Evolutionary conservation across 2,888 invertebrate genomes (phyloP), one percentile per base, ranked within the genome.

Genomic region (Achlya flavicornis): DNA sequence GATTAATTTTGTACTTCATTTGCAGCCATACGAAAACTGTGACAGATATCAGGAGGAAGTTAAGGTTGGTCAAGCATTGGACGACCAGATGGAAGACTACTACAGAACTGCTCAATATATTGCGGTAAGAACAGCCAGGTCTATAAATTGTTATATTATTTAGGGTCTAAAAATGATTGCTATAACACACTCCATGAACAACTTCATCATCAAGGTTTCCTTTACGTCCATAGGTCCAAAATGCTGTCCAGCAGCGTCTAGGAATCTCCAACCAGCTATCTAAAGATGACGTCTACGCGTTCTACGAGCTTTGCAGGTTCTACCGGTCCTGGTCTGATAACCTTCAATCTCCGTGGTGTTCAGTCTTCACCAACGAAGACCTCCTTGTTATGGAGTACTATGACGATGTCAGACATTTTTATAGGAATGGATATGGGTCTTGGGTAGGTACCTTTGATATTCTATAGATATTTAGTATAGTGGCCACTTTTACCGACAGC

Each of bases 291-390:
- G 88, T 97, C 10, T 91, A 94, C 68, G 85, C 95, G 6, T 95
- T 97, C 84, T 97, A 96, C 78, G 97, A 97, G 74, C 94, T 96
- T 84, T 98, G 97, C 76, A 95, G 97, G 5, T 97, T 95, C 81
- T 96, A 97, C 71, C 96, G 97, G 73, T 96, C 97, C 2, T 97
- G 92, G 92, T 71, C 69, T 1, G 65, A 72, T 0, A 72, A 69
- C 4, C 78, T 78, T 3, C 80, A 89, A 83, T 96, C 97, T 1
- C 94, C 97, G 0, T 98, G 97, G 97, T 98, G 97, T 79, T 94
- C 96, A 0, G 92, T 91, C 67, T 97, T 98, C 83, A 95, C 94
- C 57, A 94, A 95, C 61, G 89, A 95, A 1, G 96, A 97, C 71
- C 90, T 97, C 4, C 88, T 94, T 58, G 86, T 97, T 0, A 71